A percentile compares a stretch with the other conserved stretches of the same genome.
Evolutionary conservation across 1,140 invertebrate species (phyloP).

Genomic region (Probaryconus sp.): DNA sequence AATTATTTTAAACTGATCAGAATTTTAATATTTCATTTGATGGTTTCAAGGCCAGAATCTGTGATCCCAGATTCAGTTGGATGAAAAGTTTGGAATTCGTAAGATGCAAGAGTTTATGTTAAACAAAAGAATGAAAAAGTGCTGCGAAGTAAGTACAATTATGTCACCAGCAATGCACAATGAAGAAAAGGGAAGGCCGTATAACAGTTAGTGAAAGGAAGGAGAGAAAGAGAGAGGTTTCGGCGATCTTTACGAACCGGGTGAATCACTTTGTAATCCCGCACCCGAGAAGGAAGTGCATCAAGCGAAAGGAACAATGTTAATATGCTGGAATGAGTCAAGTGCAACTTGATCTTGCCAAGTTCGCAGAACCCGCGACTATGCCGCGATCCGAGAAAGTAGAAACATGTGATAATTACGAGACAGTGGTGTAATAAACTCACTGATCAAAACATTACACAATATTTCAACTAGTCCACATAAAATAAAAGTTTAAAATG

Average conservation of each 20-base stretch:
- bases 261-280: conserved; percentile 52
- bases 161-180: conserved; percentile 57
- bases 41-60: too few species aligned
- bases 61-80: too few species aligned
- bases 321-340: conserved; percentile 37
- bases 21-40: too few species aligned
- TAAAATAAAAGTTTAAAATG: too few species aligned
- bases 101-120: conserved; percentile 42
- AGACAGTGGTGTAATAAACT: too few species aligned
- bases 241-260: conserved; percentile 39
- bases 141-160: conserved; percentile 58
- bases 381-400: too few species aligned
- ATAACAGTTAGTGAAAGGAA: conserved; percentile 40
- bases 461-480: too few species aligned
- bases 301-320: conserved; percentile 44
- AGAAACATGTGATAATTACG: conserved; percentile 53
- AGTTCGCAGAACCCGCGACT: conserved; percentile 10
- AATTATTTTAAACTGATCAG: too few species aligned
- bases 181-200: conserved; percentile 54
- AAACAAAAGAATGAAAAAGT: conserved; percentile 37
- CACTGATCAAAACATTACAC: too few species aligned
- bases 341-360: conserved; percentile 43
- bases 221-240: conserved; percentile 39
- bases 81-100: too few species aligned
- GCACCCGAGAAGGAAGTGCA: conserved; percentile 39